Evolutionary conservation across 2,113 vertebrate genomes (phyloP), one percentile per base, ranked within the genome.

Genomic region (Origma solitaria): DNA sequence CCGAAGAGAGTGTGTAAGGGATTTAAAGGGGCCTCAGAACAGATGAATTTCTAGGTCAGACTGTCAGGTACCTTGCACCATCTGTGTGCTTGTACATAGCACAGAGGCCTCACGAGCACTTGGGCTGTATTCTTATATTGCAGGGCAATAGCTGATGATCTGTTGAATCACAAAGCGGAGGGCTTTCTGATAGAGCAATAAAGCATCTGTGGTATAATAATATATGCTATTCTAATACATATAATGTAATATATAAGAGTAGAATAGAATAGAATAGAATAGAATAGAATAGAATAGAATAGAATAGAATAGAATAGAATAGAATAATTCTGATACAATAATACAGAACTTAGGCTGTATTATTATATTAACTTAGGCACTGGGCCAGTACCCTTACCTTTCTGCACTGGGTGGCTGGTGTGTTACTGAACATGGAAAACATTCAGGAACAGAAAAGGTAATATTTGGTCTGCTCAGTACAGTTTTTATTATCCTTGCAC

Each of bases 361-460:
- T 45, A 45, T 45, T 45, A 45, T 19, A 45, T 45, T 20, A 20
- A 68, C 27, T 54, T n/a, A 78, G 20, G 17, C 8, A 17, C 27
- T 30, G 23, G 3, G 19, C 10, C 7, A 79, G 30, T 33, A 25
- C 20, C 17, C 12, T 75, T 53, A 53, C 7, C 6, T 53, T 86
- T 65, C 30, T 71, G 10, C 31, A 15, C 1, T 12, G 17, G 3
- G 5, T 61, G 10, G 9, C 5, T 27, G 56, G 13, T 0, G 1
- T 60, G 23, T 40, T 75, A 25, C 31, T 64, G 31, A 44, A 23
- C n/a, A 19, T 28, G 16, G 53, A 79, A 89, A 66, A 3, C 9
- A 20, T 22, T 77, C 23, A 73, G 54, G 7, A 86, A 7, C 20
- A 77, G 25, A 49, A 42, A 20, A 40, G 3, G 2, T 65, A 73